A percentile compares a stretch with the other conserved stretches of the same genome.
phyloP scores from a whole-genome alignment of 2,797 vertebrate species.

The Ctenopoma kingsleyae region DNA sequence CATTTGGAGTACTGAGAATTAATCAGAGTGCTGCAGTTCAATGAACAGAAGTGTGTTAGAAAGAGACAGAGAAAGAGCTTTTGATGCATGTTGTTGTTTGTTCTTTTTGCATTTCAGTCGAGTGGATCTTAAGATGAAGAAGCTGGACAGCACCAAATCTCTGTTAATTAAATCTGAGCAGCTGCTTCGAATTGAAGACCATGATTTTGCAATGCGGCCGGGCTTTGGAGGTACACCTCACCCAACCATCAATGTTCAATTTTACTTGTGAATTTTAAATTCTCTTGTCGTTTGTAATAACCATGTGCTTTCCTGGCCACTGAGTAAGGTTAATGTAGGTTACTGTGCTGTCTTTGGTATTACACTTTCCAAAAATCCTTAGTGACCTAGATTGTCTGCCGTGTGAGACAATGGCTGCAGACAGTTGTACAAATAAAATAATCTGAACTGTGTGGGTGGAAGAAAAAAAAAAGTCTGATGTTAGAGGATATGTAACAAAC shows the following conservation, averaged over 20 bases:
- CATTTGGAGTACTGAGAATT: slow-evolving; percentile 35
- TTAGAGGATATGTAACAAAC: slow-evolving; percentile 21
- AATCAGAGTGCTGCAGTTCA: slow-evolving; percentile 63
- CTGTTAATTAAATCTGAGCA: slow-evolving; percentile 89
- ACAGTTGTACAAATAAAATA: slow-evolving; percentile 69
- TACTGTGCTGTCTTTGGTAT: slow-evolving; percentile 73
- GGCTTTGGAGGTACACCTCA: slow-evolving; percentile 90
- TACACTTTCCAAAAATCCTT: slow-evolving; percentile 50
- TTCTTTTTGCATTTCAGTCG: slow-evolving; percentile 68
- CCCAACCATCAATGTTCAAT: neutral
- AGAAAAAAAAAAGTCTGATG: slow-evolving; percentile 18
- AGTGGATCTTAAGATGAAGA: slow-evolving; percentile 86
- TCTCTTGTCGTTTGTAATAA: slow-evolving; percentile 2
- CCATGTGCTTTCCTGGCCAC: slow-evolving; percentile 27
- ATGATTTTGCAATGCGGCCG: slow-evolving; percentile 93
- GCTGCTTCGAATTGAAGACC: slow-evolving; percentile 91
- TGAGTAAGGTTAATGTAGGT: slow-evolving; percentile 70
- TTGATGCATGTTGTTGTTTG: slow-evolving; percentile 38
- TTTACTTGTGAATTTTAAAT: neutral
- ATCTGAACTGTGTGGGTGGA: slow-evolving; percentile 67
- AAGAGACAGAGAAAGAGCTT: slow-evolving; percentile 40
- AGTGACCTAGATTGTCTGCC: slow-evolving; percentile 82
- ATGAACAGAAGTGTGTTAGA: slow-evolving; percentile 47
- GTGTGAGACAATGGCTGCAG: slow-evolving; percentile 72
- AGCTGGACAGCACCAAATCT: slow-evolving; percentile 90